phyloP scores from a whole-genome alignment of 1,140 invertebrate species.

The Pachypsylla venusta region DNA sequence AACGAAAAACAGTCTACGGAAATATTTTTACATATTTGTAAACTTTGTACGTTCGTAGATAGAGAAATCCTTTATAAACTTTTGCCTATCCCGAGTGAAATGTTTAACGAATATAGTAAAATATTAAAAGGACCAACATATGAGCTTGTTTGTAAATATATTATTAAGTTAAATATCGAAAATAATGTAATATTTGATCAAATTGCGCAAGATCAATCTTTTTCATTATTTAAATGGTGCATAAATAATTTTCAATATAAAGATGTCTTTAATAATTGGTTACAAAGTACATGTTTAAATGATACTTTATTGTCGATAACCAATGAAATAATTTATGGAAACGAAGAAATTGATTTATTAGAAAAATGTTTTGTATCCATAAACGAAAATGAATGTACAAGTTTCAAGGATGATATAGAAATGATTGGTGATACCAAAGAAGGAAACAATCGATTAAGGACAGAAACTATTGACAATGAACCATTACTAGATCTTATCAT shows the following conservation, averaged over 20 bases:
- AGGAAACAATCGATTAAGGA: too few species aligned
- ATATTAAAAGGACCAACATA: neutral
- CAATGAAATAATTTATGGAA: neutral
- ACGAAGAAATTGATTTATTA: neutral
- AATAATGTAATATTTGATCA: neutral
- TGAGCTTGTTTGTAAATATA: neutral
- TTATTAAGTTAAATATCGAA: neutral
- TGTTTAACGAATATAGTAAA: neutral
- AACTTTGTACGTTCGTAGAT: neutral
- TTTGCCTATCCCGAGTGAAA: neutral
- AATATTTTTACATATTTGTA: neutral
- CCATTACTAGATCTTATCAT: neutral
- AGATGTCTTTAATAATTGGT: neutral
- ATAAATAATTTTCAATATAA: neutral
- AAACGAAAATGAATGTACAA: too few species aligned
- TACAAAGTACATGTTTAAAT: neutral
- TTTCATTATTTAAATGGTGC: slow-evolving; percentile 1
- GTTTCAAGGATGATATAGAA: too few species aligned
- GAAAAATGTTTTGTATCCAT: neutral
- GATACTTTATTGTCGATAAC: neutral
- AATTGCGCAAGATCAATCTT: neutral
- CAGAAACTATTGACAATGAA: too few species aligned
- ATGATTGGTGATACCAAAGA: too few species aligned
- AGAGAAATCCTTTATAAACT: neutral
- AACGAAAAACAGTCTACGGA: too few species aligned